A percentile compares a stretch with the other conserved stretches of the same genome.
Conservation (phyloP, 2,888 invertebrate species). For the Scaeva pyrastri region DNA sequence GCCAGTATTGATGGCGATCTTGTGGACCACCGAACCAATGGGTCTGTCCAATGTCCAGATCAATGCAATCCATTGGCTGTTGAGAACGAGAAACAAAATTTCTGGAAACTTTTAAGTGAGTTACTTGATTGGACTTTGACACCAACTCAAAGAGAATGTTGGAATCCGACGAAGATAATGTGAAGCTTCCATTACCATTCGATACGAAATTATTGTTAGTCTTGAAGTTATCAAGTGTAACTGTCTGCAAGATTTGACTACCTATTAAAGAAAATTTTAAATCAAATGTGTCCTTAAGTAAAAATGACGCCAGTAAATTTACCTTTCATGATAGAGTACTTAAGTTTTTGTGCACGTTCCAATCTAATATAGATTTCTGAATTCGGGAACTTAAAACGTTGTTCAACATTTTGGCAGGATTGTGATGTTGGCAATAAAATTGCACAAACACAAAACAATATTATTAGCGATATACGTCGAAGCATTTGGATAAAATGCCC, state of each 20-base stretch:
- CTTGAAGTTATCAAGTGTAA: conserved; percentile 80
- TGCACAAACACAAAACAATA: conserved; percentile 21
- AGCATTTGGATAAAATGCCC: conserved; percentile 51
- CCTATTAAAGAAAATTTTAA: conserved; percentile 60
- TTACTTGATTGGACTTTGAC: conserved; percentile 76
- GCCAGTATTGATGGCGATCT: conserved; percentile 87
- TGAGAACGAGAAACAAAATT: conserved; percentile 77
- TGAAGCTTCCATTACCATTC: conserved; percentile 78
- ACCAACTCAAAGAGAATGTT: conserved; percentile 79
- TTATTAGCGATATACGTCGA: conserved; percentile 1
- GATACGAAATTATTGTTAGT: conserved; percentile 77
- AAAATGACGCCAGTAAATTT: not conserved
- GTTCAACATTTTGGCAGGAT: conserved; percentile 79
- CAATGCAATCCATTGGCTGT: conserved; percentile 80
- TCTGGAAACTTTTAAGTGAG: conserved; percentile 79
- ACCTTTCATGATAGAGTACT: conserved; percentile 81
- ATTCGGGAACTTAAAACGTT: conserved; percentile 79
- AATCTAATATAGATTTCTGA: conserved; percentile 79
- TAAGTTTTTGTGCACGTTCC: conserved; percentile 79
- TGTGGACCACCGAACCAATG: conserved; percentile 89
- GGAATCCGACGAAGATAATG: conserved; percentile 64
- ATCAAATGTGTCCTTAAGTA: not conserved
- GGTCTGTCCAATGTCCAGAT: conserved; percentile 78
- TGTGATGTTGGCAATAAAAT: conserved; percentile 33
- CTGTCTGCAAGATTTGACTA: conserved; percentile 78